These are phyloP conservation scores for Gandaritis pyraliata DNA, from an alignment of 2,888 invertebrate species.

Conservation along the genomic window DNA sequence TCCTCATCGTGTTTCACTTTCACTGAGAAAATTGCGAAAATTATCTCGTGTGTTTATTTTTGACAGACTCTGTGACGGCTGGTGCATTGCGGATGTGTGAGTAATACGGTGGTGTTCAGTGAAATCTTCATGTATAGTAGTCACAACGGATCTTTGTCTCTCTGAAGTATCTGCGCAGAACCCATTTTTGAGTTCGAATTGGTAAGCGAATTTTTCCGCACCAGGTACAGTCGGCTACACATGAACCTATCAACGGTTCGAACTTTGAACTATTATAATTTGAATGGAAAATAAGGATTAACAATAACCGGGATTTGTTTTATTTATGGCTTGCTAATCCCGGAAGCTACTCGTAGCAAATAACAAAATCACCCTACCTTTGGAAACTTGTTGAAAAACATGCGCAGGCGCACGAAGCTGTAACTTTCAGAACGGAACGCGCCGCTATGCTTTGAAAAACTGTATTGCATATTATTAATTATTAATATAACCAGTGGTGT, in stretches of 20 bases:
- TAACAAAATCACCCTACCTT: conserved; percentile 10
- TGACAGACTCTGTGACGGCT: conserved; percentile 38
- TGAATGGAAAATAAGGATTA: too few relatives aligned
- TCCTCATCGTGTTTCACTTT: conserved; percentile 49
- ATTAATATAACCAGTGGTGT: conserved; percentile 37
- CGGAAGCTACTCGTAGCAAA: conserved; percentile 16
- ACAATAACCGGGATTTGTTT: neutral
- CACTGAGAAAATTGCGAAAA: conserved; percentile 52
- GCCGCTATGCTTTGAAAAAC: conserved; percentile 52
- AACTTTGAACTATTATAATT: too few relatives aligned
- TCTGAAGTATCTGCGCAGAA: too few relatives aligned
- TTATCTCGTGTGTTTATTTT: conserved; percentile 49
- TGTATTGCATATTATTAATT: conserved; percentile 38
- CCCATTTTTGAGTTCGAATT: too few relatives aligned
- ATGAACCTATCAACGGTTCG: too few relatives aligned
- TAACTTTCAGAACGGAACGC: conserved; percentile 62
- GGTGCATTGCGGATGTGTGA: conserved; percentile 30
- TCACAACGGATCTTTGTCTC: too few relatives aligned
- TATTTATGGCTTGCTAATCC: conserved; percentile 1
- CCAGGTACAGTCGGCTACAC: too few relatives aligned
- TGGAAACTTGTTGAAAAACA: conserved; percentile 35
- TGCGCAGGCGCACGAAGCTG: conserved; percentile 37
- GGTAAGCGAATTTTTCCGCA: too few relatives aligned
- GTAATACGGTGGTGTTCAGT: neutral
- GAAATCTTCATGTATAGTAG: neutral